phyloP scores from a whole-genome alignment of 2,888 invertebrate species.

The Gortyna flavago region DNA sequence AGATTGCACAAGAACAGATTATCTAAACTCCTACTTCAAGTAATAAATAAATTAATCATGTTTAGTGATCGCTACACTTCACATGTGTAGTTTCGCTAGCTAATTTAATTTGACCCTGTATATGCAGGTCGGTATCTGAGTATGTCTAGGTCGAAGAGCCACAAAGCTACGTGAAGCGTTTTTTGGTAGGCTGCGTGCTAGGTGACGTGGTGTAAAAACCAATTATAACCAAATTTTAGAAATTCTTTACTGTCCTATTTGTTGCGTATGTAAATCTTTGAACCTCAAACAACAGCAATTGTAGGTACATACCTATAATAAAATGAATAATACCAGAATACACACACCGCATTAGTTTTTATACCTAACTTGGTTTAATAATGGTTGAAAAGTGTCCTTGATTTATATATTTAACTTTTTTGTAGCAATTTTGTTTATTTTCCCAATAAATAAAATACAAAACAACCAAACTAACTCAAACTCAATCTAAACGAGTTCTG shows the following conservation, averaged over 20 bases:
- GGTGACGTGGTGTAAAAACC: not conserved
- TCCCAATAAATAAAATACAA: not conserved
- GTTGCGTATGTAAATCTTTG: not conserved
- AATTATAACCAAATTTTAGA: not conserved
- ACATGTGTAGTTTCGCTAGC: not conserved
- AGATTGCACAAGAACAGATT: not conserved
- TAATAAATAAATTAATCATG: too few species aligned
- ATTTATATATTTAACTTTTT: not conserved
- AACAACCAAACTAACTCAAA: not conserved
- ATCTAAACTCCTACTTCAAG: not conserved
- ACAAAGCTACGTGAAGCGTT: not conserved
- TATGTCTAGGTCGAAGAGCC: not conserved
- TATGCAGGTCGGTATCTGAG: not conserved
- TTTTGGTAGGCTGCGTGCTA: too few species aligned
- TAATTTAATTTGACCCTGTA: not conserved
- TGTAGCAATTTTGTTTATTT: not conserved
- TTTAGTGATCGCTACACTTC: not conserved
- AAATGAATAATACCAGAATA: not conserved
- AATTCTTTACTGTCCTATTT: not conserved
- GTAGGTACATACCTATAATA: too few species aligned
- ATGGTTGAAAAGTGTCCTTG: not conserved
- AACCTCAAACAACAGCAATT: too few species aligned
- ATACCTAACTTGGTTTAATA: not conserved
- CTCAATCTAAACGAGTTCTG: slow-evolving; percentile 7
- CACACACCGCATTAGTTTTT: not conserved